Evolutionary conservation across 2,113 vertebrate species (phyloP).

Genomic region (Orthonyx spaldingii): DNA sequence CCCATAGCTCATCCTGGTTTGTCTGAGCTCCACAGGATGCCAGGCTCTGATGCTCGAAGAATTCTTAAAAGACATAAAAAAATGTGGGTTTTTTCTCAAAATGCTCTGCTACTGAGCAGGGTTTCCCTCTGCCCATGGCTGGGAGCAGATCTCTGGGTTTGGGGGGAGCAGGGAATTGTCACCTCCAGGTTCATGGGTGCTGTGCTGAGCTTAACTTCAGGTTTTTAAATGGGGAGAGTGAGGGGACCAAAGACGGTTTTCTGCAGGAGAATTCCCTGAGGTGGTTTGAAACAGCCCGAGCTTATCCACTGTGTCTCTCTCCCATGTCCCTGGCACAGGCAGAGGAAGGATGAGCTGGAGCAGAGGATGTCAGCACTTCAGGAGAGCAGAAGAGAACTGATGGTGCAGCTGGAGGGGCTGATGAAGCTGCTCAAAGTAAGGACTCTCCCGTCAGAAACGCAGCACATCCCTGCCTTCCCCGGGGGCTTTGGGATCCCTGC

Average conservation of each 20-base stretch:
- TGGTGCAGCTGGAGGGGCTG: conserved; percentile 95
- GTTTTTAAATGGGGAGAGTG: background rate
- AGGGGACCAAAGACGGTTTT: background rate
- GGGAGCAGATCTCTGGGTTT: background rate
- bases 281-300: background rate
- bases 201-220: background rate
- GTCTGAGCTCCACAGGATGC: background rate
- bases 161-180: background rate
- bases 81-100: background rate
- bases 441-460: fast-evolving
- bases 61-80: background rate
- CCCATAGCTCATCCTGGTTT: fast-evolving
- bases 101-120: background rate
- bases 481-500: fast-evolving
- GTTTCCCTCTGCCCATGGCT: background rate
- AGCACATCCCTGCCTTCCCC: fast-evolving
- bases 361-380: conserved; percentile 93
- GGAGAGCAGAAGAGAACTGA: conserved; percentile 91
- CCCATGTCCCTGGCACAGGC: conserved; percentile 65
- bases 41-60: background rate
- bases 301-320: background rate
- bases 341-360: conserved; percentile 94
- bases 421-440: conserved; percentile 95
- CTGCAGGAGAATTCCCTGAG: background rate
- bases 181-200: fast-evolving